Evolutionary conservation across 2,888 invertebrate genomes (phyloP).

Genomic region (Zeuzera pyrina): DNA sequence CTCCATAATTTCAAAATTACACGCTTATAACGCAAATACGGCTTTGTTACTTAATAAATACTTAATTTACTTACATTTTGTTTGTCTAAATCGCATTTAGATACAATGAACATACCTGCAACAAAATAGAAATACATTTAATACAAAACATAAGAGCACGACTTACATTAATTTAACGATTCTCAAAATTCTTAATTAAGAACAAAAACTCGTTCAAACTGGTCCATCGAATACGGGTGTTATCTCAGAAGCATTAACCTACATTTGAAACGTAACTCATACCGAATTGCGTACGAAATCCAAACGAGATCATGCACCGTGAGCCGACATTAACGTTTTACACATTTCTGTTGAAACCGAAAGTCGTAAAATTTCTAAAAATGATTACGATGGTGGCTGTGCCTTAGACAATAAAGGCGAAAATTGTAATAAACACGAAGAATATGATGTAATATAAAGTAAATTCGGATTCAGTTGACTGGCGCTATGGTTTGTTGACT

Average conservation of each 20-base stretch:
- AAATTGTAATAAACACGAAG: slow-evolving; percentile 11
- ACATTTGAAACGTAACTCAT: slow-evolving; percentile 49
- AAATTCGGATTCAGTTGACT: slow-evolving; percentile 21
- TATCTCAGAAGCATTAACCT: slow-evolving; percentile 56
- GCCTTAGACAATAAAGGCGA: slow-evolving; percentile 23
- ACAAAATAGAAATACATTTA: slow-evolving; percentile 29
- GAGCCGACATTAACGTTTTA: slow-evolving; percentile 39
- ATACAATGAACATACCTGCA: slow-evolving; percentile 47
- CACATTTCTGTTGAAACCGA: slow-evolving; percentile 55
- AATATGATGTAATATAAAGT: slow-evolving; percentile 24
- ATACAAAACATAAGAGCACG: slow-evolving; percentile 12
- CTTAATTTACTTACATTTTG: too few relatives aligned
- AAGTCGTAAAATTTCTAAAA: slow-evolving; percentile 36
- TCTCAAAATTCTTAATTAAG: slow-evolving; percentile 17
- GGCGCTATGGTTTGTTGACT: slow-evolving; percentile 23
- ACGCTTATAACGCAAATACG: too few relatives aligned
- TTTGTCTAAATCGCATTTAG: too few relatives aligned
- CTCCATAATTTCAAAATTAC: too few relatives aligned
- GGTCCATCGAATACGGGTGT: slow-evolving; percentile 24
- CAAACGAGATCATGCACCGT: slow-evolving; percentile 47
- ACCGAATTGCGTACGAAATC: slow-evolving; percentile 47
- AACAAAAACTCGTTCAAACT: slow-evolving; percentile 4
- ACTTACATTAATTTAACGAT: slow-evolving; percentile 11
- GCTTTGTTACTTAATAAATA: too few relatives aligned
- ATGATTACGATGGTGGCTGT: slow-evolving; percentile 24